These are phyloP conservation scores for Homarus gammarus DNA, from an alignment of 2,888 invertebrate species.

Conservation along the genomic window DNA sequence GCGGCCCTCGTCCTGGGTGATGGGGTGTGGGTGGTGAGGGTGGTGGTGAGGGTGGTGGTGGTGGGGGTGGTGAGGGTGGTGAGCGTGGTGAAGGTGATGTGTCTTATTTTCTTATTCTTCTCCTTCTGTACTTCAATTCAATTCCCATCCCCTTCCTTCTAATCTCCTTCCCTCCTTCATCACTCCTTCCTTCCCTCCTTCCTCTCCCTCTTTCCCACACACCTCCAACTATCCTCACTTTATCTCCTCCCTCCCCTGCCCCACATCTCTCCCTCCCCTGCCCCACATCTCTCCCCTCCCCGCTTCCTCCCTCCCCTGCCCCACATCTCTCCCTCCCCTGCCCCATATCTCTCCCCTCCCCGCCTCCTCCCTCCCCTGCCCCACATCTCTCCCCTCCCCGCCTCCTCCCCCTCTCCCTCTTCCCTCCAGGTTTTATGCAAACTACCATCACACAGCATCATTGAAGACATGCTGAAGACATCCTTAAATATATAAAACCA, in stretches of 20 bases:
- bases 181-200: neutral
- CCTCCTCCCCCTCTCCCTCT: neutral
- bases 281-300: neutral
- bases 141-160: no score
- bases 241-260: neutral
- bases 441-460: neutral
- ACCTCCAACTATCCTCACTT: neutral
- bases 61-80: neutral
- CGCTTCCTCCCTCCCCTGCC: neutral
- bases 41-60: no score
- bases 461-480: neutral
- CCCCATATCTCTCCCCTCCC: neutral
- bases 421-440: neutral
- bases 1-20: no score
- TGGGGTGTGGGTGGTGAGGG: no score
- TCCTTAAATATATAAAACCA: slow-evolving; percentile 1
- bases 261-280: neutral
- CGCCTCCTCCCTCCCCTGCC: neutral
- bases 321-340: neutral
- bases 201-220: neutral
- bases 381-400: neutral
- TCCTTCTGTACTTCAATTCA: no score
- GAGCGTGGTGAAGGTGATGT: no score
- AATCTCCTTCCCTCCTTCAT: no score
- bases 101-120: no score